phyloP scores from a whole-genome alignment of 2,888 invertebrate species.

The Neocrepidodera transversa region DNA sequence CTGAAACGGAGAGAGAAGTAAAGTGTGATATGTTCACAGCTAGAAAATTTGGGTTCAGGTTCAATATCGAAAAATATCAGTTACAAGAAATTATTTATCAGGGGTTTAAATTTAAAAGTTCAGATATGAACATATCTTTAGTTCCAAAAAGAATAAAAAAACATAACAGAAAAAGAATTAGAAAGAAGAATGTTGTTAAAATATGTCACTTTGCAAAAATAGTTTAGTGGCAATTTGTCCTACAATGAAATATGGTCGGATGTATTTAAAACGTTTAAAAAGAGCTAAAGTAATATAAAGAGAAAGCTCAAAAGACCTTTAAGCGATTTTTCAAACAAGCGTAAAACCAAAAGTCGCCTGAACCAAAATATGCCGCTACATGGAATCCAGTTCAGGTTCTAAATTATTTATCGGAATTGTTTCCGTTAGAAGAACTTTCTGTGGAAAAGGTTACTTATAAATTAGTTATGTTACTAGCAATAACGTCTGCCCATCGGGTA shows the following conservation, averaged over 20 bases:
- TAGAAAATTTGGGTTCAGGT: constrained; percentile 27
- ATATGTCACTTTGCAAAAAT: not conserved
- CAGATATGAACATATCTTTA: not conserved
- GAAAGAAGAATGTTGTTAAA: not conserved
- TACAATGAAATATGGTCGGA: constrained; percentile 37
- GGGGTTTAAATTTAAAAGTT: constrained; percentile 12
- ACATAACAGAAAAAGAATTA: not conserved
- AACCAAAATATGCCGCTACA: not conserved
- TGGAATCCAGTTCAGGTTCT: not conserved
- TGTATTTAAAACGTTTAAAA: constrained; percentile 26
- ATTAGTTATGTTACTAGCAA: not conserved
- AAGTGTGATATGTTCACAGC: too few species aligned
- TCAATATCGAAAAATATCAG: constrained; percentile 21
- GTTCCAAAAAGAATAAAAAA: not conserved
- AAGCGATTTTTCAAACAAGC: not conserved
- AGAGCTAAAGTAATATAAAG: constrained; percentile 2
- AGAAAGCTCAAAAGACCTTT: not conserved
- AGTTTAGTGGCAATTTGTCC: constrained; percentile 35
- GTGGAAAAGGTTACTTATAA: not conserved
- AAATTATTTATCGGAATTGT: not conserved
- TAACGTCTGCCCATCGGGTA: too few species aligned
- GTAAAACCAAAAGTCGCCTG: not conserved
- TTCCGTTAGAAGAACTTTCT: not conserved
- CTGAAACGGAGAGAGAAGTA: too few species aligned
- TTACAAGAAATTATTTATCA: constrained; percentile 8